Base-by-base conservation (phyloP, 1,140 invertebrate genomes). In the Akabosia matsudoensis region DNA sequence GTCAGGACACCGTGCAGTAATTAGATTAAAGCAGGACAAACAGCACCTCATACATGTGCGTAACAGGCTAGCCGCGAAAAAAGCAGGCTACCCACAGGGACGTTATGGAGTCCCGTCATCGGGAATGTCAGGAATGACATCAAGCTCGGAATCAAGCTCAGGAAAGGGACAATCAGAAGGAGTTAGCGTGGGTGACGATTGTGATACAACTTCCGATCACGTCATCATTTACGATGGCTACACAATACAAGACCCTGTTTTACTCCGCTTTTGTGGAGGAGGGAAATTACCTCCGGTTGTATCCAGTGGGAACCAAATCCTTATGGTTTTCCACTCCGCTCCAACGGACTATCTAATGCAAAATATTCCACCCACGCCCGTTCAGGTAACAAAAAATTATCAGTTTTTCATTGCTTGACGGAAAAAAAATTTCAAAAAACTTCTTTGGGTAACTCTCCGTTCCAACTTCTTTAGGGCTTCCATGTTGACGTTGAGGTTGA, bases 261-360 rank as follows among this genome's bases (percentile, higher is more conserved):
- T 94, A 33, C 90, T 92, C 3, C 87, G 92, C 76, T 86, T 94
- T 70, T 94, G 93, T 83, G 92, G 92, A n/a, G 92, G 92, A 1
- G 92, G 93, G 82, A 89, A 88, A 0, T 90, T 94, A 2, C 92
- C 92, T 14, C 91, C 92, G 83, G 92, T 94, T 76, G 88, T 92
- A 79, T 92, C 91, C 82, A 90, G 91, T 82, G 90, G 90, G 18
- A 89, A 92, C 71, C 90, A 92, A 81, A 90, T 94, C 88, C 85
- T 93, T 24, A 86, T 94, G 30, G 91, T 92, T 83, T 93, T 94
- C 82, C 91, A 92, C 83, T 93, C 92, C 18, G 93, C 91, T 3
- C 91, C 92, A 0, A 92, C 89, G 83, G 91, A 92, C 83, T 92
- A 92, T 85, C 91, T 91, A 0, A 92, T 92, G 84, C 91, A 93